Evolutionary conservation across 2,888 invertebrate genomes (phyloP).

Genomic region (Augiades crinisus): DNA sequence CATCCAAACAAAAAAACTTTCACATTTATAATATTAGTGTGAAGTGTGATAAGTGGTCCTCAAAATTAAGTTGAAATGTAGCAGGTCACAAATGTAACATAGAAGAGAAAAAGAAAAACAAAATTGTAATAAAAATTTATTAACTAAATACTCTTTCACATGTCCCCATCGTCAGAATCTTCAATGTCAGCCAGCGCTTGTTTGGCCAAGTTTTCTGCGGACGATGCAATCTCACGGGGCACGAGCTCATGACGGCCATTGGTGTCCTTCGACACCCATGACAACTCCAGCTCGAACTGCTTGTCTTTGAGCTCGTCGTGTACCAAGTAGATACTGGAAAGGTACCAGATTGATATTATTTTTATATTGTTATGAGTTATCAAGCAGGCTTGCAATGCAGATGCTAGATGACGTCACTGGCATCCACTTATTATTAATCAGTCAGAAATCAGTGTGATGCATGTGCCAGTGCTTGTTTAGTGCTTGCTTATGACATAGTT

Average conservation of each 20-base stretch:
- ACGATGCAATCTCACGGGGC: constrained; percentile 86
- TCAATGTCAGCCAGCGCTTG: constrained; percentile 93
- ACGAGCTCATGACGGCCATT: constrained; percentile 91
- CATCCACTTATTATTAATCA: no score
- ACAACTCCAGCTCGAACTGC: constrained; percentile 96
- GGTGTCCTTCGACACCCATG: constrained; percentile 94
- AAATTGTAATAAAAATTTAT: constrained; percentile 56
- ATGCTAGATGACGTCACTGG: no score
- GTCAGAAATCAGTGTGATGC: no score
- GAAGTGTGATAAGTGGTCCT: no score
- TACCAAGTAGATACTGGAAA: constrained; percentile 90
- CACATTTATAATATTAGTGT: no score
- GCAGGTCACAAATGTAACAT: not conserved
- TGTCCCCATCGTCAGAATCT: constrained; percentile 90
- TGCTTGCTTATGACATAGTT: no score
- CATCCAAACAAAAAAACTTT: no score
- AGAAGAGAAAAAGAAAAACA: not conserved
- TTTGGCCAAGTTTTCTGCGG: constrained; percentile 94
- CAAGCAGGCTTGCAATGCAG: no score
- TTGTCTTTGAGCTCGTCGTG: constrained; percentile 98
- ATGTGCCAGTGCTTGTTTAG: no score
- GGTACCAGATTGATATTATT: no score
- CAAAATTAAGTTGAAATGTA: not conserved
- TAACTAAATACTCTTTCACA: constrained; percentile 74
- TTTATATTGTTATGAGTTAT: no score